phyloP scores from a whole-genome alignment of 1,140 invertebrate species.

The Palaemon carinicauda region DNA sequence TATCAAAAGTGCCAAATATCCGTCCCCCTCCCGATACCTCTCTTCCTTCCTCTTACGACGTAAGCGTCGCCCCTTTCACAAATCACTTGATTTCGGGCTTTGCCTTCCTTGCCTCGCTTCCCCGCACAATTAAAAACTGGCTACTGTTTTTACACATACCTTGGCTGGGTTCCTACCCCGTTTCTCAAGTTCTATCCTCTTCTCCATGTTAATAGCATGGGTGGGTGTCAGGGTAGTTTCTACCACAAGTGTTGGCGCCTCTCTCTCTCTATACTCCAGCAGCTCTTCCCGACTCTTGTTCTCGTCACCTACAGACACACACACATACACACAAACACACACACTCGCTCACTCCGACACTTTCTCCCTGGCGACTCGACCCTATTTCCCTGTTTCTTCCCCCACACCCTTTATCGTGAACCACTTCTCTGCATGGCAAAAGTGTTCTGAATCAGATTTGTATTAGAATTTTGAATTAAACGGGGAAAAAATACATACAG shows the following conservation, averaged over 20 bases:
- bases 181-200: conserved; percentile 89
- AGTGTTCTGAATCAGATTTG: neutral
- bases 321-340: neutral
- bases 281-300: neutral
- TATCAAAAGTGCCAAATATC: too few relatives aligned
- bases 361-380: neutral
- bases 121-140: neutral
- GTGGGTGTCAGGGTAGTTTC: conserved; percentile 31
- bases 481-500: neutral
- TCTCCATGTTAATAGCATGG: conserved; percentile 76
- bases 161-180: conserved; percentile 81
- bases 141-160: conserved; percentile 69
- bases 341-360: neutral
- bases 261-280: neutral
- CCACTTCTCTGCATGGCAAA: neutral
- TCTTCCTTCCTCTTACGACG: too few relatives aligned
- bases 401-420: neutral
- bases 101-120: too few relatives aligned
- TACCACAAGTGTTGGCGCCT: conserved; percentile 52
- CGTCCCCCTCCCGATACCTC: neutral
- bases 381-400: neutral
- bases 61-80: neutral
- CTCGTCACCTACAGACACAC: neutral
- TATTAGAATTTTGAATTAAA: too few relatives aligned
- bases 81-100: too few relatives aligned